Conservation (phyloP, 1,140 invertebrate genomes). For the Heliconius congener region DNA sequence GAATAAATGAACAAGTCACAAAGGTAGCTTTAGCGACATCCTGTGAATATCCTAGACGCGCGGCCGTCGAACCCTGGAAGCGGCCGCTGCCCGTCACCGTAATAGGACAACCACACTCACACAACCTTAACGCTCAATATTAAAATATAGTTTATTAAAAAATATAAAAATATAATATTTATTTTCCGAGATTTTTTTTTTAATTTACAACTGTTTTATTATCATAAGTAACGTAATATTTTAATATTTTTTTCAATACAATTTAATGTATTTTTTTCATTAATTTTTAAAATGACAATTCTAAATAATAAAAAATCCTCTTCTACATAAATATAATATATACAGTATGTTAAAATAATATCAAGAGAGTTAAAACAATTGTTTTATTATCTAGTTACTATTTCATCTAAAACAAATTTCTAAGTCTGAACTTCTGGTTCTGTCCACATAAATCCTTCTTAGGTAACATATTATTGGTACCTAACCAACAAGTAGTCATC, state of each 20-base stretch:
- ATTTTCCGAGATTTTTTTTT: not conserved
- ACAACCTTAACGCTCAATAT: not conserved
- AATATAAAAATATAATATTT: not conserved
- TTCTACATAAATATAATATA: too few species aligned
- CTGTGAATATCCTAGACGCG: slow-evolving; percentile 63
- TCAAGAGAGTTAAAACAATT: not conserved
- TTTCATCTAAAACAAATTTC: not conserved
- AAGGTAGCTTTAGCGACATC: slow-evolving; percentile 59
- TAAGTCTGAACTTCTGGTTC: not conserved
- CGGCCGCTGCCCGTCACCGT: slow-evolving; percentile 25
- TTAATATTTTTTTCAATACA: too few species aligned
- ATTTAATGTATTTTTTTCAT: too few species aligned
- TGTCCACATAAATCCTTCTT: not conserved
- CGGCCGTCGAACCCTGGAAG: slow-evolving; percentile 69
- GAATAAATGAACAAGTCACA: slow-evolving; percentile 32
- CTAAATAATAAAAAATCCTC: too few species aligned
- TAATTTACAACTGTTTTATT: not conserved
- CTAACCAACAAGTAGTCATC: not conserved
- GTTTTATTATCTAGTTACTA: not conserved
- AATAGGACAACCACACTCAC: slow-evolving; percentile 12
- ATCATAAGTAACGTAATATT: too few species aligned
- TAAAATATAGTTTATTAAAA: not conserved
- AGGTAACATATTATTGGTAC: not conserved
- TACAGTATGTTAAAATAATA: not conserved
- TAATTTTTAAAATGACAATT: too few species aligned